These are phyloP conservation scores for Drosophila nigricruria DNA, from an alignment of 2,888 invertebrate genomes.

Conservation along the genomic window DNA sequence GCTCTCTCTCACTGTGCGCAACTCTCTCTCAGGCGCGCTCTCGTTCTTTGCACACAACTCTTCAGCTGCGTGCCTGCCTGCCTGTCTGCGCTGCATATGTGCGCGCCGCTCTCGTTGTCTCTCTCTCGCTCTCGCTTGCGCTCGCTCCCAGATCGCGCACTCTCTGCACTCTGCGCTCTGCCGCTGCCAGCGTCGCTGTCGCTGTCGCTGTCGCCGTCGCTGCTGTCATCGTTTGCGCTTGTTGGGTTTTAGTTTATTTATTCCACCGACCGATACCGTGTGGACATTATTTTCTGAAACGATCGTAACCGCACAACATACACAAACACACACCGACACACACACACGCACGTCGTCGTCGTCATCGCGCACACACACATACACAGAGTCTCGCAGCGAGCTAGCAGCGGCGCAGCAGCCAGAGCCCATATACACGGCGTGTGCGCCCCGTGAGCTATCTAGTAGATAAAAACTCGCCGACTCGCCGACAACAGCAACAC, in stretches of 20 bases:
- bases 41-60: conserved; percentile 4
- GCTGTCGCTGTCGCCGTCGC: conserved; percentile 35
- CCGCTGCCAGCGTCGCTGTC: conserved; percentile 20
- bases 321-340: conserved; percentile 35
- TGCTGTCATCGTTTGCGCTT: conserved; percentile 55
- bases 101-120: conserved; percentile 16
- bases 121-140: conserved; percentile 15
- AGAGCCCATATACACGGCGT: conserved; percentile 72
- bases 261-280: conserved; percentile 85
- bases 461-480: conserved; percentile 79
- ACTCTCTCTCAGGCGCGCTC: conserved; percentile 13
- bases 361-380: conserved; percentile 30
- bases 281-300: conserved; percentile 85
- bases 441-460: conserved; percentile 76
- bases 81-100: conserved; percentile 35
- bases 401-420: conserved; percentile 61
- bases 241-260: conserved; percentile 83
- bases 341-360: conserved; percentile 30
- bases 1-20: conserved; percentile 42
- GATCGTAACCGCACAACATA: conserved; percentile 73
- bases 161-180: conserved; percentile 17
- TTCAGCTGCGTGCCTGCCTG: conserved; percentile 44
- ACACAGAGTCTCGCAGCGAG: conserved; percentile 26
- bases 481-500: conserved; percentile 70
- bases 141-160: conserved; percentile 26